phyloP scores from a whole-genome alignment of 2,888 invertebrate species.

The Orgyia antiqua region DNA sequence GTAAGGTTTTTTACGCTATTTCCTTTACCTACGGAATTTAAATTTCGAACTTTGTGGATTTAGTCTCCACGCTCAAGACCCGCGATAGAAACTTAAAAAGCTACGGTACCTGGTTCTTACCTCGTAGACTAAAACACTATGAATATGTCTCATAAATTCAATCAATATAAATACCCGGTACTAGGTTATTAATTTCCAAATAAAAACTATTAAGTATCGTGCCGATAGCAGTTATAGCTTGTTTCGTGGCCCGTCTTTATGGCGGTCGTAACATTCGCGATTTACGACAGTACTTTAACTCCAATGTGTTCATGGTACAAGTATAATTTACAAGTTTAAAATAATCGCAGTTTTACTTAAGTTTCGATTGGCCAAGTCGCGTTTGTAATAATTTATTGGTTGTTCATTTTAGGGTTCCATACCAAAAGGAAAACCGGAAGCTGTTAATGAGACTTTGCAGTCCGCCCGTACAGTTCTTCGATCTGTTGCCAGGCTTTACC shows the following conservation, averaged over 20 bases:
- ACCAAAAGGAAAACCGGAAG: too few relatives aligned
- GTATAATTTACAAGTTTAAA: slow-evolving; percentile 29
- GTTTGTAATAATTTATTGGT: slow-evolving; percentile 21
- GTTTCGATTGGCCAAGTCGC: slow-evolving; percentile 22
- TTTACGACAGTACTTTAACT: slow-evolving; percentile 42
- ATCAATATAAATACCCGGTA: slow-evolving; percentile 18
- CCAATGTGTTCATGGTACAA: slow-evolving; percentile 32
- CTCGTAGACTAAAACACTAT: slow-evolving; percentile 8
- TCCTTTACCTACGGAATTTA: too few relatives aligned
- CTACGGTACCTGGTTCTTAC: too few relatives aligned
- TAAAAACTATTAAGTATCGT: slow-evolving; percentile 39
- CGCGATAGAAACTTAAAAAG: too few relatives aligned
- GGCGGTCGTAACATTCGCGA: slow-evolving; percentile 33
- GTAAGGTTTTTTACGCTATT: too few relatives aligned
- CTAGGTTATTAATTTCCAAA: slow-evolving; percentile 33
- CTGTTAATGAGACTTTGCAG: too few relatives aligned
- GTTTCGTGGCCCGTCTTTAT: slow-evolving; percentile 39
- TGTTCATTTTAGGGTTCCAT: slow-evolving; percentile 18
- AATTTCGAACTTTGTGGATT: too few relatives aligned
- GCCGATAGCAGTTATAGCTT: slow-evolving; percentile 38
- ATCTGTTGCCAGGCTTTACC: too few relatives aligned
- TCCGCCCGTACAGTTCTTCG: too few relatives aligned
- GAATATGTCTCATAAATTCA: slow-evolving; percentile 7
- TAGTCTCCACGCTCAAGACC: too few relatives aligned
- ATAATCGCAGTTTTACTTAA: slow-evolving; percentile 23